Evolutionary conservation across 2,113 vertebrate species (phyloP).

Genomic region (Mesembrinibis cayennensis): DNA sequence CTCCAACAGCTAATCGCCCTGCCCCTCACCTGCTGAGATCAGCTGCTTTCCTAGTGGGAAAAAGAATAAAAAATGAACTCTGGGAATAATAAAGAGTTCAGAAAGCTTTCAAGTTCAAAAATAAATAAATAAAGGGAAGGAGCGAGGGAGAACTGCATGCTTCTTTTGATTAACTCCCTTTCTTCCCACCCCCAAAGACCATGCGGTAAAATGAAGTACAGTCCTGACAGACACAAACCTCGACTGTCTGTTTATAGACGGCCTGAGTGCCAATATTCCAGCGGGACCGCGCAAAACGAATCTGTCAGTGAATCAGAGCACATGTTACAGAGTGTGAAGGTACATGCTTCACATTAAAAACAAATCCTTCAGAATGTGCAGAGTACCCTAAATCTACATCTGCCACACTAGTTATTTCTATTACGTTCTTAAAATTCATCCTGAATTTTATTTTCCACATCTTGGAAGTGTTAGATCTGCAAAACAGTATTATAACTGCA

Average conservation of each 20-base stretch:
- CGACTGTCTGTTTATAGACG: constrained; percentile 36
- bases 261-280: constrained; percentile 43
- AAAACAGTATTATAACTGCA: background rate
- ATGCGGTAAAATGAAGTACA: constrained; percentile 7
- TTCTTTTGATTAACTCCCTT: constrained; percentile 50
- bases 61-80: background rate
- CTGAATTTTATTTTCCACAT: constrained; percentile 46
- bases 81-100: constrained; percentile 7
- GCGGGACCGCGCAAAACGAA: background rate
- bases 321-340: constrained; percentile 55
- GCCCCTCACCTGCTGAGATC: constrained; percentile 25
- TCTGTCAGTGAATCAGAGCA: constrained; percentile 54
- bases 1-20: background rate
- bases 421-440: constrained; percentile 4
- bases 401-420: constrained; percentile 29
- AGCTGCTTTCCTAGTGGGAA: background rate
- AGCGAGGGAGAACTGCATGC: background rate
- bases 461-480: constrained; percentile 34
- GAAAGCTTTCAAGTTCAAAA: constrained; percentile 16
- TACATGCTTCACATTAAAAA: constrained; percentile 56
- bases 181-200: constrained; percentile 8
- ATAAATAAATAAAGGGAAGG: constrained; percentile 3
- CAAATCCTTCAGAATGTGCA: constrained; percentile 40
- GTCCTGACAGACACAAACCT: constrained; percentile 42
- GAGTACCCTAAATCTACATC: constrained; percentile 41